A percentile compares a stretch with the other conserved stretches of the same genome.
phyloP scores from a whole-genome alignment of 2,113 vertebrate genomes.

The Hemichromis elongatus region DNA sequence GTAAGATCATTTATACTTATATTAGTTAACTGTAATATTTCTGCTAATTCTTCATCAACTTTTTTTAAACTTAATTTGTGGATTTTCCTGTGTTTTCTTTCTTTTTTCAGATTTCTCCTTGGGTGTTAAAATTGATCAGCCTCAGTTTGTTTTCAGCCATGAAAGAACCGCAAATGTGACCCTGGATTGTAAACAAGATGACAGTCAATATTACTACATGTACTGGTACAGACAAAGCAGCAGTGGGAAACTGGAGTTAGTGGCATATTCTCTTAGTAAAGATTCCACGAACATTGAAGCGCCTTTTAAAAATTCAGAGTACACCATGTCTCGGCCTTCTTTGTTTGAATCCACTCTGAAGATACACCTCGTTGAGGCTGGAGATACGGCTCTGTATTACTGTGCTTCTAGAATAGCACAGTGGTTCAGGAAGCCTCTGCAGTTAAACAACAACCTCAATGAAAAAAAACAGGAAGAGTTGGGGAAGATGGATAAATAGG shows the following conservation, averaged over 20 bases:
- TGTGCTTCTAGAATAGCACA: background rate
- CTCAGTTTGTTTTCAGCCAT: background rate
- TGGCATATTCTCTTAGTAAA: background rate
- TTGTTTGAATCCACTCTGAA: background rate
- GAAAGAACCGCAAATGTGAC: background rate
- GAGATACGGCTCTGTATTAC: background rate
- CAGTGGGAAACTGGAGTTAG: background rate
- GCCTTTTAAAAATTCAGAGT: background rate
- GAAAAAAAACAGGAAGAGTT: background rate
- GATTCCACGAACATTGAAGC: fast-evolving
- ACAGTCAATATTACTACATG: background rate
- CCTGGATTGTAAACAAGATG: constrained; percentile 46
- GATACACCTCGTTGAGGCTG: background rate
- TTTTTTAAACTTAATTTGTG: background rate
- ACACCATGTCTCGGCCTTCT: background rate
- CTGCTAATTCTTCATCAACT: background rate
- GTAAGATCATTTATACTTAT: background rate
- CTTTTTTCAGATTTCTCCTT: background rate
- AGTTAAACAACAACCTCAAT: background rate
- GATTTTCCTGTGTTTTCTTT: background rate
- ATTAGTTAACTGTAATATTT: background rate
- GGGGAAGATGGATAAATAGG: background rate
- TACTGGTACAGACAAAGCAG: constrained; percentile 23
- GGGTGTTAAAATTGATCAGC: background rate
- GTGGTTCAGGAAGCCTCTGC: background rate